These are phyloP conservation scores for Ormyrus nitidulus DNA, from an alignment of 2,888 invertebrate genomes.

Conservation along the genomic window DNA sequence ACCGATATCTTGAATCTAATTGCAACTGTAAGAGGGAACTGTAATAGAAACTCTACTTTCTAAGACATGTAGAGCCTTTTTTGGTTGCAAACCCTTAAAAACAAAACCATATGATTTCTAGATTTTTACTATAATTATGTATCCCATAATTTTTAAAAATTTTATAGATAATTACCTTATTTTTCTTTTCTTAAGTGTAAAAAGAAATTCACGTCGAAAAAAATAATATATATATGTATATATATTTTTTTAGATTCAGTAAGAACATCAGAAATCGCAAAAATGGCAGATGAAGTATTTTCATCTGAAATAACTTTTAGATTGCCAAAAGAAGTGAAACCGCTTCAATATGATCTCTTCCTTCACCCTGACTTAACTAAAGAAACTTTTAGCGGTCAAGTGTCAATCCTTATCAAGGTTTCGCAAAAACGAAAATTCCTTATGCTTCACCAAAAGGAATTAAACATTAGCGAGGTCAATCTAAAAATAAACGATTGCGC, in stretches of 20 bases:
- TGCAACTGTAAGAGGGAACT: too few relatives aligned
- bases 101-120: too few relatives aligned
- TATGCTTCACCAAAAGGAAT: constrained; percentile 76
- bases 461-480: constrained; percentile 76
- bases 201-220: too few relatives aligned
- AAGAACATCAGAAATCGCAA: neutral
- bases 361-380: constrained; percentile 80
- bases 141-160: too few relatives aligned
- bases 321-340: constrained; percentile 79
- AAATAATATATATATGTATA: too few relatives aligned
- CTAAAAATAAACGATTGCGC: constrained; percentile 66
- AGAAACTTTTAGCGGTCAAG: constrained; percentile 79
- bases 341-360: constrained; percentile 81
- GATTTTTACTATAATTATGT: too few relatives aligned
- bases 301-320: constrained; percentile 71
- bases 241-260: constrained; percentile 26
- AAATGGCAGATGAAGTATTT: constrained; percentile 14
- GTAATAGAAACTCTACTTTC: too few relatives aligned
- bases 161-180: too few relatives aligned
- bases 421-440: constrained; percentile 74
- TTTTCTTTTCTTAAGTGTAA: too few relatives aligned
- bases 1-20: too few relatives aligned
- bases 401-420: constrained; percentile 77
- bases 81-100: too few relatives aligned
- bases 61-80: too few relatives aligned